Base-by-base conservation (phyloP, 2,888 invertebrate species). In the Argyresthia albistria region DNA sequence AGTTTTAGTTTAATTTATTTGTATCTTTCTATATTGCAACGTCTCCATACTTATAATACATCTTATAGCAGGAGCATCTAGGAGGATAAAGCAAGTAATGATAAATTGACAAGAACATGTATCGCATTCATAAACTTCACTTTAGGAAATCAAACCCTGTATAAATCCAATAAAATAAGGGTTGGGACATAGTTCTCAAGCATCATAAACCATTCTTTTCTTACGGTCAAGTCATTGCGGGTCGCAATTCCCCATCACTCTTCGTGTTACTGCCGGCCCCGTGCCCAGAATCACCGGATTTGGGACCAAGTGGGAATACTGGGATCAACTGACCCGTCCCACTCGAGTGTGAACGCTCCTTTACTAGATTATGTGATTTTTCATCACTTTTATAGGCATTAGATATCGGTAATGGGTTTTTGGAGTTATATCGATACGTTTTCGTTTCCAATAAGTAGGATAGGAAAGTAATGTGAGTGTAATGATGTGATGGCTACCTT, bases 201-300 rank as follows among this genome's bases (percentile, higher is more conserved):
- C 14, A 37, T 12, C 14, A 12, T 36, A 49, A 37, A 15, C 39
- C 39, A n/a, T 39, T 11, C 9, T 16, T 42, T 42, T 39, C 11
- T 15, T 43, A 48, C 35, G 48, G 45, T 49, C 50, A 46, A 37
- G 50, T 45, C 35, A 50, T 47, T 47, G 47, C 39, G 10, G 10
- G 46, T 35, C 51, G 48, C 59, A 60, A 65, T 67, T 63, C 64
- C 67, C 63, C 63, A 70, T 66, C 61, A 60, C 59, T 69, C 63
- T 63, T 58, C 58, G 54, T 51, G 59, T 63, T 62, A 64, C 61
- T 61, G 61, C 61, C 62, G 54, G 54, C 53, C 59, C 58, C 59
- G 54, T 61, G 62, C 43, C 42, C 57, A 53, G 54, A 43, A 25
- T 50, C 25, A 43, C 37, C 58, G 59, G 48, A 36, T 47, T 47